Percentiles rank a stretch among this genome's conserved stretches.
Conservation (phyloP, 2,797 vertebrate species). For the Aldrovandia affinis region DNA sequence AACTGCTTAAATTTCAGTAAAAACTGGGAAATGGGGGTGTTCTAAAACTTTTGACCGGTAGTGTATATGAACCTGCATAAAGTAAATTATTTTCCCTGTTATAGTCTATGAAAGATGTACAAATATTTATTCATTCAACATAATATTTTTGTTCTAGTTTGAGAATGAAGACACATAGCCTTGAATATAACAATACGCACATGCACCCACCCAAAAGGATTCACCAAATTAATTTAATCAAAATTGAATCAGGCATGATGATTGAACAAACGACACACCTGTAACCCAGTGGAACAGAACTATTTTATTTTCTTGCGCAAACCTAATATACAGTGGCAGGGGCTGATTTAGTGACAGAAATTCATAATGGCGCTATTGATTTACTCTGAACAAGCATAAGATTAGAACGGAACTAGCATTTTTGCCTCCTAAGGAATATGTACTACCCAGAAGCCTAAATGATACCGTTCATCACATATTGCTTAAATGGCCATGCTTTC, state of each 20-base stretch:
- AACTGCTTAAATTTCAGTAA: no score
- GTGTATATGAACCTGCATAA: background rate
- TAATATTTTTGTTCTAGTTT: background rate
- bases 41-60: no score
- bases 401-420: slow-evolving; percentile 1
- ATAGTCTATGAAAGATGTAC: background rate
- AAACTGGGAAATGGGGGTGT: no score
- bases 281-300: background rate
- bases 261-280: background rate
- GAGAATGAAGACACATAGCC: background rate
- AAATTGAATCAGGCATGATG: background rate
- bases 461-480: background rate
- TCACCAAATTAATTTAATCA: background rate
- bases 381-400: background rate
- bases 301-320: background rate
- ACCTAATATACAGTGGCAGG: background rate
- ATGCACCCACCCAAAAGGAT: no score
- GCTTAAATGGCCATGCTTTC: background rate
- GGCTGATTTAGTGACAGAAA: background rate
- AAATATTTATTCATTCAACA: background rate
- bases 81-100: background rate
- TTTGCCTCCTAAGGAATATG: background rate
- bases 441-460: background rate
- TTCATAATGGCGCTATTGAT: background rate
- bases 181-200: no score